Evolutionary conservation across 2,888 invertebrate species (phyloP), one percentile per base, ranked within the genome.

Genomic region (Phaedon cochleariae): DNA sequence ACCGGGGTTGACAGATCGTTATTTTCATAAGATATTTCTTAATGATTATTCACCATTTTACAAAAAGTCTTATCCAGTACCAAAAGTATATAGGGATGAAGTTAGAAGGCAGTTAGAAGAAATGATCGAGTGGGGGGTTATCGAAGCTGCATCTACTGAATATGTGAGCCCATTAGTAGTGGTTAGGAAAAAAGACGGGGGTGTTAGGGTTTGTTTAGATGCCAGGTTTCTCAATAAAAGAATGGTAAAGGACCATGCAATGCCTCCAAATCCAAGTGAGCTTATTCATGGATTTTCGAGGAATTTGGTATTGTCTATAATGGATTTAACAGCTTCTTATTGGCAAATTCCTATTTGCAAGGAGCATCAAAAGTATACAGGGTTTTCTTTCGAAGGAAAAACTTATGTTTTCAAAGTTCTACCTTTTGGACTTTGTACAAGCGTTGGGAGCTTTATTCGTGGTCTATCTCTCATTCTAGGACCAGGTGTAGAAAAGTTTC

Each of bases 251-350:
- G 49, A 59, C 29, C 29, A 49, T 49, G 59, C 12, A 2, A 49
- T 49, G 29, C 59, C 59, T 12, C 21, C 48, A 12, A 59, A 48
- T 31, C 49, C 59, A 2, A 18, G 48, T 10, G 49, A 59, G 22
- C 29, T 59, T 7, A 48, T 48, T 12, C 9, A 26, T 6, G 17
- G 10, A 18, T 46, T 59, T 17, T 17, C 7, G 10, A 20, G 29
- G 17, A 15, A n/a, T 46, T n/a, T 48, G 15, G 15, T 22, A n/a
- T 17, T 59, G 18, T 48, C 48, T 49, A 59, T 26, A 0, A 18
- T 59, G 1, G 57, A 57, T 41, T n/a, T 57, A 21, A 57, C 57
- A 17, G 55, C 46, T 59, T 29, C n/a, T n/a, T n/a, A n/a, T n/a
- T n/a, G n/a, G n/a, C 9, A n/a, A n/a, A n/a, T n/a, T n/a, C n/a